A percentile compares a stretch with the other conserved stretches of the same genome.
These are phyloP conservation scores for Melanchra persicariae DNA, from an alignment of 2,888 invertebrate species.

Conservation along the genomic window DNA sequence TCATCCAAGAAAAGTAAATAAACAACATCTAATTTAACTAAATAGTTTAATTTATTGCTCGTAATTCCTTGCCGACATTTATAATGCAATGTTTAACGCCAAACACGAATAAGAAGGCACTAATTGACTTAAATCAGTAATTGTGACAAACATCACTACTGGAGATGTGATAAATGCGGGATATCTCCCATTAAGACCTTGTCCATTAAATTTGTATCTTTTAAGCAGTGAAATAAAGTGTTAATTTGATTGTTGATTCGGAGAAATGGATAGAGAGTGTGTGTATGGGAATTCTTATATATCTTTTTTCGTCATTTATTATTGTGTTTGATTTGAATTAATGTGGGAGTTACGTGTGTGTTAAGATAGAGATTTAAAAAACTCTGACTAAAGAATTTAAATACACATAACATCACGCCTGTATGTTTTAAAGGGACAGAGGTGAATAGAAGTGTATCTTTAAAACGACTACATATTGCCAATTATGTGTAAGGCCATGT, in stretches of 20 bases:
- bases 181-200: slow-evolving; percentile 48
- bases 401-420: too few species aligned
- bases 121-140: slow-evolving; percentile 74
- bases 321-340: slow-evolving; percentile 17
- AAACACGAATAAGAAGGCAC: slow-evolving; percentile 62
- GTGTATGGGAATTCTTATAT: slow-evolving; percentile 21
- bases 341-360: slow-evolving; percentile 5
- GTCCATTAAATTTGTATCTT: slow-evolving; percentile 33
- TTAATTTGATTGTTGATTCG: not conserved
- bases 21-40: slow-evolving; percentile 61
- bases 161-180: slow-evolving; percentile 63
- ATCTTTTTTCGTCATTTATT: slow-evolving; percentile 35
- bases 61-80: slow-evolving; percentile 56
- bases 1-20: slow-evolving; percentile 59
- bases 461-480: too few species aligned
- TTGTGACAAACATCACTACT: slow-evolving; percentile 69
- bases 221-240: not conserved
- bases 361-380: not conserved
- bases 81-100: slow-evolving; percentile 61
- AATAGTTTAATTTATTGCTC: slow-evolving; percentile 64
- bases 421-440: too few species aligned
- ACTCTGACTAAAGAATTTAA: too few species aligned
- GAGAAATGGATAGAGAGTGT: slow-evolving; percentile 9
- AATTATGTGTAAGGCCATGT: too few species aligned
- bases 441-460: too few species aligned